Base-by-base conservation (phyloP, 2,888 invertebrate species). In the Cantharis nigra region DNA sequence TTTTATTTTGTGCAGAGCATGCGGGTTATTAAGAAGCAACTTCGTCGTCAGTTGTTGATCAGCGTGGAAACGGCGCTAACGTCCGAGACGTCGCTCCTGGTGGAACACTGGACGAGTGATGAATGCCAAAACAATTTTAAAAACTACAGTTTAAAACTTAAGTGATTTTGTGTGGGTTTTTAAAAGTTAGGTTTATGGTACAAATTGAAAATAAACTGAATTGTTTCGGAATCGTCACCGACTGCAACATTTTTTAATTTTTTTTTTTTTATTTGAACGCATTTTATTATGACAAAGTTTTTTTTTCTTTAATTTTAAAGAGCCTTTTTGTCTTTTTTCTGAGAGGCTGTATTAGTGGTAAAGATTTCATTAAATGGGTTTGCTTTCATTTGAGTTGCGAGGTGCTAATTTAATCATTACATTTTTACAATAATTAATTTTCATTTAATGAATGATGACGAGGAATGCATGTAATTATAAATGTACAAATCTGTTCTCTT, bases 81-180 rank as follows among this genome's bases (percentile, higher is more conserved):
- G 49, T 78, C 80, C 0, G 78, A 91, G 90, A 82, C 86, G 91
- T 92, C 92, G 83, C 88, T 94, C 30, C 90, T 96, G 77, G 89
- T 93, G 5, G 91, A 94, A 80, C 93, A 94, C 84, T 96, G 96
- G 96, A 91, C 91, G 79, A 93, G 94, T 2, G 85, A 89, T 0
- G 94, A 94, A 83, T 95, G 95, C 82, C 94, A 94, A 86, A 90
- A 88, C 79, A 87, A 85, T 78, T 88, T 89, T 79, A 78, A 78
- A 63, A 82, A 79, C 76, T 81, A 82, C 16, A 77, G 78, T 67
- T 65, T 80, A 26, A 80, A 82, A 75, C 74, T 71, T 67, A 78
- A 80, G 72, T 80, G 79, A 80, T 80, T 76, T 75, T 75, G 62
- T 63, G 20, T 64, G 71, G 67, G 69, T 67, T 20, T 71, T 71